phyloP scores from a whole-genome alignment of 2,888 invertebrate species.

The Spatulosminthurus flaviceps region DNA sequence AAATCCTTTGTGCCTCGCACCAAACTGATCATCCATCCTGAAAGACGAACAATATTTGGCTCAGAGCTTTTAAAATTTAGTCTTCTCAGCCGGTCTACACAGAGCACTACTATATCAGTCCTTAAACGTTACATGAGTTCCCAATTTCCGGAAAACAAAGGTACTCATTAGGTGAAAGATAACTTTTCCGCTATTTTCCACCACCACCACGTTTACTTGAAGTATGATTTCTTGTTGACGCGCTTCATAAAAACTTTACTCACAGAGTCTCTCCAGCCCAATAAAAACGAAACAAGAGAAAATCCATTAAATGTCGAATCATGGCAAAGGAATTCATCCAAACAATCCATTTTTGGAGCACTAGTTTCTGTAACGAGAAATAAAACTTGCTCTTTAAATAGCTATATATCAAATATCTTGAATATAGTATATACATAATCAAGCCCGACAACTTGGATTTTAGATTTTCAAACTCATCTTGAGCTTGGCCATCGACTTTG shows the following conservation, averaged over 20 bases:
- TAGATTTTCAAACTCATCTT: constrained; percentile 9
- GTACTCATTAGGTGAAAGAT: no score
- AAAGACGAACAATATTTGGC: background rate
- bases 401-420: background rate
- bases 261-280: no score
- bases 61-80: background rate
- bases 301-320: no score
- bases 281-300: no score
- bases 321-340: background rate
- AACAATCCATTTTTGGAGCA: background rate
- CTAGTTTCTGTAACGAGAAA: background rate
- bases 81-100: no score
- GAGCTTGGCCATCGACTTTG: background rate
- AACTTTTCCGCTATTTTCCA: no score
- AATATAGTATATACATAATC: background rate
- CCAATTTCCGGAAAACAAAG: no score
- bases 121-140: no score
- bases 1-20: background rate
- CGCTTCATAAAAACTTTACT: no score
- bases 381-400: background rate
- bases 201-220: no score
- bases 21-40: background rate
- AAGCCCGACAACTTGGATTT: background rate
- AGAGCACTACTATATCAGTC: no score
- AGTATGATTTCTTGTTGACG: no score